Evolutionary conservation across 2,113 vertebrate species (phyloP).

Genomic region (Condylura cristata): DNA sequence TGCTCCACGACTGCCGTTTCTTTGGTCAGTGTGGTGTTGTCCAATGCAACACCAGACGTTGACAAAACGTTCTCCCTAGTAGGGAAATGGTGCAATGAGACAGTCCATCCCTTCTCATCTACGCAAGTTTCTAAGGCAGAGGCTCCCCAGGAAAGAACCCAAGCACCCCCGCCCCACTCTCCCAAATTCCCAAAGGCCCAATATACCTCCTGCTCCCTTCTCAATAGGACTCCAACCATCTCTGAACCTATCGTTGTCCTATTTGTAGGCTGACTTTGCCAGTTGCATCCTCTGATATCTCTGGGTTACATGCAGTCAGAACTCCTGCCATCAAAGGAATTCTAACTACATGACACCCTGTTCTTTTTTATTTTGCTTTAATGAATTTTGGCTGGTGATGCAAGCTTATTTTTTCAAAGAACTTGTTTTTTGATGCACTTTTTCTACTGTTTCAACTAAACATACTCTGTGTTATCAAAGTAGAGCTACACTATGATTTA

Average conservation of each 20-base stretch:
- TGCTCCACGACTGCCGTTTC: too few species aligned
- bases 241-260: neutral
- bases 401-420: slow-evolving; percentile 4
- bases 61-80: neutral
- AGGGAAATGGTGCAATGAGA: neutral
- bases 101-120: neutral
- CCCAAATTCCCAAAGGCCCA: neutral
- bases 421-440: neutral
- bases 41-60: too few species aligned
- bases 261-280: neutral
- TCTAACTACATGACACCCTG: neutral
- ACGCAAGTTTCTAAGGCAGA: neutral
- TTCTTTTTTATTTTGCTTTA: neutral
- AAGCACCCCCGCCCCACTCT: neutral
- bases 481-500: neutral
- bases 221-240: accelerated
- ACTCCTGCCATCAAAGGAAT: neutral
- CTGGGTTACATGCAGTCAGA: neutral
- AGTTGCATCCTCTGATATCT: neutral
- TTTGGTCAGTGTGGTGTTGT: too few species aligned
- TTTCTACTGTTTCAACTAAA: neutral
- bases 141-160: neutral
- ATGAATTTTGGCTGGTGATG: neutral
- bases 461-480: neutral
- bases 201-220: neutral